Evolutionary conservation across 2,113 vertebrate species (phyloP).

Genomic region (Ailurus styani): DNA sequence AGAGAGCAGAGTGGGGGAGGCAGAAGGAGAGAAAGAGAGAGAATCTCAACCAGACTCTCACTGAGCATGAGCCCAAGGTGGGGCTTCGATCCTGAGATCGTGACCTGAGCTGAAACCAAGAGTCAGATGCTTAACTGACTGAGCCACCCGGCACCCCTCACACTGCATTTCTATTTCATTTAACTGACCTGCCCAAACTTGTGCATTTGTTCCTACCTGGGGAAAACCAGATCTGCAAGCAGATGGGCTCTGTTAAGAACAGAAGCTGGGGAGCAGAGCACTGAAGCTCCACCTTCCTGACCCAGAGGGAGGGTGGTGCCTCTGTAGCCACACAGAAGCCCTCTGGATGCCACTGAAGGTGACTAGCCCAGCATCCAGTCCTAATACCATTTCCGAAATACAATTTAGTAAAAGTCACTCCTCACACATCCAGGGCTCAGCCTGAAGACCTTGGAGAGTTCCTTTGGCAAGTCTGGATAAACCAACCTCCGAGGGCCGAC

Average conservation of each 20-base stretch:
- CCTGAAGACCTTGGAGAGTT: background rate
- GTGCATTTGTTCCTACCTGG: background rate
- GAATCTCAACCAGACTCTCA: background rate
- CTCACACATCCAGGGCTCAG: background rate
- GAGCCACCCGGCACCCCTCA: background rate
- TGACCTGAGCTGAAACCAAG: background rate
- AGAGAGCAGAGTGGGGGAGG: background rate
- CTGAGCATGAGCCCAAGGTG: background rate
- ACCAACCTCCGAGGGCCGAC: background rate
- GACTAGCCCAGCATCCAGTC: background rate
- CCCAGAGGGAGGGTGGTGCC: background rate
- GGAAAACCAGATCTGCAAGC: background rate
- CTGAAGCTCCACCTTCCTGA: fast-evolving
- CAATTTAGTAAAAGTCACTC: background rate
- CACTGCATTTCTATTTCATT: background rate
- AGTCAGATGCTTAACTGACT: background rate
- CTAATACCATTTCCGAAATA: background rate
- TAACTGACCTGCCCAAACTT: background rate
- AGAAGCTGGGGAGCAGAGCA: background rate
- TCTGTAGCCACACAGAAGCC: background rate
- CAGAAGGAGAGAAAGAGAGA: background rate
- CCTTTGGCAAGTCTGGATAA: background rate
- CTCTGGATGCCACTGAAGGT: background rate
- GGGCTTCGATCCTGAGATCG: background rate
- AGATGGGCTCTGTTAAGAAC: background rate